phyloP scores from a whole-genome alignment of 1,140 invertebrate species.

The Theocolax elegans region DNA sequence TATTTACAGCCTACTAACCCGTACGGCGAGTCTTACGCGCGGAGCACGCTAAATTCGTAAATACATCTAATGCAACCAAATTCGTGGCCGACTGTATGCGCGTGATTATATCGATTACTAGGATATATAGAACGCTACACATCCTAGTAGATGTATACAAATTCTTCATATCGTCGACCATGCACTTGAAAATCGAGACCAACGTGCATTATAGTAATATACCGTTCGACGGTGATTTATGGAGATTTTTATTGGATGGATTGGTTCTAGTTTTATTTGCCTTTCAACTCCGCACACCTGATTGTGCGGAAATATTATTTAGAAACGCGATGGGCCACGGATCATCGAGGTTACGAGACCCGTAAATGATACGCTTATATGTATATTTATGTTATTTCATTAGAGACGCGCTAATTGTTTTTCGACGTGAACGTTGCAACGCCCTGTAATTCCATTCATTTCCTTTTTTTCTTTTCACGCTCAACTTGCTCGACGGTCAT shows the following conservation, averaged over 20 bases:
- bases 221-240: slow-evolving; percentile 31
- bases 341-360: neutral
- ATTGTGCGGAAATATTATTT: slow-evolving; percentile 17
- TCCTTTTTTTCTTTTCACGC: neutral
- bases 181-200: too few species aligned
- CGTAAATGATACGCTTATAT: neutral
- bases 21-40: too few species aligned
- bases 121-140: too few species aligned
- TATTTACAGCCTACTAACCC: too few species aligned
- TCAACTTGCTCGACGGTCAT: too few species aligned
- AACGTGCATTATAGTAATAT: too few species aligned
- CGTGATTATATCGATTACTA: too few species aligned
- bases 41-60: too few species aligned
- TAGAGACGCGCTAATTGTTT: slow-evolving; percentile 4
- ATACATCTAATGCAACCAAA: too few species aligned
- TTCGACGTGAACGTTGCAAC: neutral
- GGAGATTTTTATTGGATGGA: slow-evolving; percentile 34
- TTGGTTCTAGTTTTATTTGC: slow-evolving; percentile 26
- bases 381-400: slow-evolving; percentile 25
- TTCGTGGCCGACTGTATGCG: too few species aligned
- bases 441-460: neutral
- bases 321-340: neutral
- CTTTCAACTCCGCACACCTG: neutral
- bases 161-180: too few species aligned
- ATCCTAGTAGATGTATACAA: too few species aligned